phyloP scores from a whole-genome alignment of 1,140 invertebrate genomes.

The Ceratina japonica region DNA sequence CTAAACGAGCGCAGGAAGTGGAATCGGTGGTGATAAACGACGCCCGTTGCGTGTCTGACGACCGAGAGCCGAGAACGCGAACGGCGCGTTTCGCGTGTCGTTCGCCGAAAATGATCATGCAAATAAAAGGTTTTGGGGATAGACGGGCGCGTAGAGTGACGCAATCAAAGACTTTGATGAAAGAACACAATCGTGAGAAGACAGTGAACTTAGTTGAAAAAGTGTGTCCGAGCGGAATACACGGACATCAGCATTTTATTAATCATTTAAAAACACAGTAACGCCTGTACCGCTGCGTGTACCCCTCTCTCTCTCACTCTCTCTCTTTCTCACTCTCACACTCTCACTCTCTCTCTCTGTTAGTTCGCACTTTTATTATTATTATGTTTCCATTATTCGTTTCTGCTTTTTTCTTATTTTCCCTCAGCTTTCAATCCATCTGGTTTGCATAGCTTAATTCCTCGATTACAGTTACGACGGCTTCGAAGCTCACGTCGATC shows the following conservation, averaged over 20 bases:
- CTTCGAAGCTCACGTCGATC: constrained; percentile 71
- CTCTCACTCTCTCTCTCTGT: not conserved
- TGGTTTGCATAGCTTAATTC: constrained; percentile 42
- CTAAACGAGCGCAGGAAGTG: constrained; percentile 21
- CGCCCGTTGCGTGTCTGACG: not conserved
- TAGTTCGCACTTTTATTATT: constrained; percentile 4
- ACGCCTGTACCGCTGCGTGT: constrained; percentile 54
- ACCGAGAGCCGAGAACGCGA: not conserved
- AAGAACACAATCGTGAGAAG: constrained; percentile 42
- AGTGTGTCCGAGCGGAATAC: constrained; percentile 43
- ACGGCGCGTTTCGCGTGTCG: not conserved
- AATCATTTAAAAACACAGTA: constrained; percentile 57
- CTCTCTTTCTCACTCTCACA: not conserved
- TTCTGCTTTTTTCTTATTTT: constrained; percentile 16
- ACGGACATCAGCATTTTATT: constrained; percentile 57
- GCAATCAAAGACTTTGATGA: constrained; percentile 22
- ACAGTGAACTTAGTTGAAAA: constrained; percentile 58
- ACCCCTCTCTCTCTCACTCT: constrained; percentile 36
- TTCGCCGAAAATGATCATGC: not conserved
- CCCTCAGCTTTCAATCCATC: constrained; percentile 17
- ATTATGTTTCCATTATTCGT: constrained; percentile 26
- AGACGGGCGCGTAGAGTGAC: not conserved
- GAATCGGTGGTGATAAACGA: not conserved
- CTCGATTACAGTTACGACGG: constrained; percentile 63
- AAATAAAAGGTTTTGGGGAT: constrained; percentile 10